Base-by-base conservation (phyloP, 64 coral and sea anemone genomes). In the Stichodactyla mertensii region DNA sequence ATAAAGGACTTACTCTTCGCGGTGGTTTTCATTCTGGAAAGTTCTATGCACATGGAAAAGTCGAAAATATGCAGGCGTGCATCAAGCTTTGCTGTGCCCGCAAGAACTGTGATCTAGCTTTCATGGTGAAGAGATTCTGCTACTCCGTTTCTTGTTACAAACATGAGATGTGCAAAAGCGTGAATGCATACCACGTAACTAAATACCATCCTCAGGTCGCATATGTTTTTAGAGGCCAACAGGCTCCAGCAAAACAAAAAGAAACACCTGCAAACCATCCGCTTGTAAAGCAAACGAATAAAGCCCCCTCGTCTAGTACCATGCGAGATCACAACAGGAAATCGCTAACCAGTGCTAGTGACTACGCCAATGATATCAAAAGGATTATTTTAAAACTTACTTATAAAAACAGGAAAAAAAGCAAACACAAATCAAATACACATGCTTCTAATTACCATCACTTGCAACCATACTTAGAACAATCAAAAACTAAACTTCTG, bases 41-140 rank as follows among this genome's bases (percentile, higher is more conserved):
- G 45, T 96, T 96, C 86, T 85, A 84, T 27, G 55, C 71, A 14
- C 91, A 96, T 54, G 94, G 94, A 7, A 89, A 90, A 52, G 88
- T 96, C 1, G 85, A 93, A 71, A 92, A 83, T 16, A 93, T 96
- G 82, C 88, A 93, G 36, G 86, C 85, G 7, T 96, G 94, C 22
- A 89, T 96, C 3, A 96, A 96, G 52, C 91, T 77, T 77, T 96
- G 94, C 54, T 96, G 94, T 55, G 91, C 79, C 16, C 91, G 83
- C 54, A 78, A 89, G 0, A 83, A 87, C 15, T 96, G 94, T 77
- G 92, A 96, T 82, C 77, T 96, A 23, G 94, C 88, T 7, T 96
- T 96, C 5, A 82, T 96, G 91, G 94, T 93, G 8, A 87, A 84
- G 82, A 67, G 87, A 2, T 64, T 90, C n/a, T 96, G 94, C 57